Evolutionary conservation across 2,113 vertebrate species (phyloP).

Genomic region (Haemorhous mexicanus): DNA sequence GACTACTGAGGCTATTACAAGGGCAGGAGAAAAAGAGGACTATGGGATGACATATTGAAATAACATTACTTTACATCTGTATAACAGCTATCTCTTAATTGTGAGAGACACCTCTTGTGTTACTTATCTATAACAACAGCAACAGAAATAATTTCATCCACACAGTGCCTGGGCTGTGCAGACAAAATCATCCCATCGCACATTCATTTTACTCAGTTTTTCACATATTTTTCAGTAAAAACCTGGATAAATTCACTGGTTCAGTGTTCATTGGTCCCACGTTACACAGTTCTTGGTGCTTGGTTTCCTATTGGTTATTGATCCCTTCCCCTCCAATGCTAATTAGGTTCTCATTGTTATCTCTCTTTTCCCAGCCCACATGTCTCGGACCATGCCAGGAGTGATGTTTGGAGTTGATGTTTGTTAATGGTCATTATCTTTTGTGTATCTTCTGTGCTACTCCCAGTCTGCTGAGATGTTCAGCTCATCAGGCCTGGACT

Average conservation of each 20-base stretch:
- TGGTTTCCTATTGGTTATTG: background rate
- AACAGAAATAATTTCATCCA: background rate
- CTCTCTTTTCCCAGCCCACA: background rate
- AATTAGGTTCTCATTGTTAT: background rate
- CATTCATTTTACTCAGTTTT: background rate
- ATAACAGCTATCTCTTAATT: background rate
- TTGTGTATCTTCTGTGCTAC: background rate
- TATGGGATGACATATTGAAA: background rate
- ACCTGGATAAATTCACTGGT: background rate
- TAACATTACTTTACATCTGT: background rate
- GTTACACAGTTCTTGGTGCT: background rate
- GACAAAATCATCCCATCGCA: background rate
- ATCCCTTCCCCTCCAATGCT: fast-evolving
- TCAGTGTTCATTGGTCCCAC: background rate
- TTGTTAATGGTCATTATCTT: background rate
- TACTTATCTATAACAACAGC: background rate
- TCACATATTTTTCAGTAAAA: background rate
- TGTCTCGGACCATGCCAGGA: background rate
- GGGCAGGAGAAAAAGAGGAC: background rate
- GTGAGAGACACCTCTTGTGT: background rate
- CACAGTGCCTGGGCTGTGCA: fast-evolving
- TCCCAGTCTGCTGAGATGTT: background rate
- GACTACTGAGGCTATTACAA: background rate
- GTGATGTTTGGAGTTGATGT: too few relatives aligned
- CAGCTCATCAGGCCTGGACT: background rate